Evolutionary conservation across 2,888 invertebrate species (phyloP).

Genomic region (Plebejus argus): DNA sequence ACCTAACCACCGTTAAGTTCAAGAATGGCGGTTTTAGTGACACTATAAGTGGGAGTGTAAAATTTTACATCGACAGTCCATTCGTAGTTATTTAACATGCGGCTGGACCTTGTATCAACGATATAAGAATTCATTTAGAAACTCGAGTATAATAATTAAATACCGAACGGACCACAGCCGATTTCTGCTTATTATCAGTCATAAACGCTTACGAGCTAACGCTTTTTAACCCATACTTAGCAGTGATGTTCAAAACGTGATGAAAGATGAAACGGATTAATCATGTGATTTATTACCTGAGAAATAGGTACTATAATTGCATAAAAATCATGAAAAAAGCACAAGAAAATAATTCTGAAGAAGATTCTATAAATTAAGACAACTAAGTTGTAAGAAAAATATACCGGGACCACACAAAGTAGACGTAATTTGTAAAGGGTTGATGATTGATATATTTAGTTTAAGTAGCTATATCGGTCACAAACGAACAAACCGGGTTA

Average conservation of each 20-base stretch:
- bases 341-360: not conserved
- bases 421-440: not conserved
- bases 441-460: constrained; percentile 4
- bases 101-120: not conserved
- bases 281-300: not conserved
- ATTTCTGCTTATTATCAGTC: constrained; percentile 14
- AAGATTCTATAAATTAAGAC: not conserved
- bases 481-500: constrained; percentile 7
- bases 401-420: not conserved
- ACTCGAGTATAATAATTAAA: not conserved
- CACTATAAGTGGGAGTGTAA: not conserved
- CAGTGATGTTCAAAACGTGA: constrained; percentile 6
- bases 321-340: not conserved
- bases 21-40: constrained; percentile 2
- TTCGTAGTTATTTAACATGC: not conserved
- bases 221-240: constrained; percentile 1
- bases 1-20: not conserved
- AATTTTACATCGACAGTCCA: not conserved
- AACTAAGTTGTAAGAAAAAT: not conserved
- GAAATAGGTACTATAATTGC: not conserved
- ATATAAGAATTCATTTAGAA: not conserved
- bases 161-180: not conserved
- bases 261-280: not conserved
- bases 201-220: not conserved
- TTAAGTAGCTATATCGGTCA: constrained; percentile 19